These are phyloP conservation scores for Centroberyx gerrardi DNA, from an alignment of 2,797 vertebrate species.

Conservation along the genomic window DNA sequence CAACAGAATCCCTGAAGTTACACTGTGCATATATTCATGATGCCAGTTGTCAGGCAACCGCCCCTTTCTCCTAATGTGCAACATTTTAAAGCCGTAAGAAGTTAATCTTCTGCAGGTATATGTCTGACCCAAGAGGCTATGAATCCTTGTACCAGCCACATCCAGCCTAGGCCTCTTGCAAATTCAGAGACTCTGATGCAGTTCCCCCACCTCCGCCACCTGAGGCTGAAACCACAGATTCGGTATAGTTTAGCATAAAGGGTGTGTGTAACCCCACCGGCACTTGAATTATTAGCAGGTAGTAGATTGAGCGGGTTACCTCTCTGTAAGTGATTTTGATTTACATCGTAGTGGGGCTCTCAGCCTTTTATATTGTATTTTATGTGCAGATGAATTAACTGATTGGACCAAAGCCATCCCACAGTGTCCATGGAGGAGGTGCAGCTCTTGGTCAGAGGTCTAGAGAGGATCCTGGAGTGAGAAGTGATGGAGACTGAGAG, in stretches of 20 bases:
- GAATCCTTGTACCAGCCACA: slow-evolving; percentile 6
- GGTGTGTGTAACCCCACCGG: slow-evolving; percentile 11
- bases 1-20: slow-evolving; percentile 2
- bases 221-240: slow-evolving; percentile 32
- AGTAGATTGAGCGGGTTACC: slow-evolving; percentile 44
- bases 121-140: slow-evolving; percentile 15
- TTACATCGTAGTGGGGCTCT: slow-evolving; percentile 28
- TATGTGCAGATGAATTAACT: slow-evolving; percentile 39
- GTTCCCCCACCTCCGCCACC: slow-evolving; percentile 42
- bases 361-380: slow-evolving; percentile 30
- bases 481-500: slow-evolving; percentile 36
- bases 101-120: slow-evolving; percentile 17
- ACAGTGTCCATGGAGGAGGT: slow-evolving; percentile 6
- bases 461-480: slow-evolving; percentile 40
- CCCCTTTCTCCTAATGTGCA: background rate
- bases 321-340: slow-evolving; percentile 27
- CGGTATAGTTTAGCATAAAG: slow-evolving; percentile 4
- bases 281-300: slow-evolving; percentile 42
- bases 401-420: slow-evolving; percentile 38
- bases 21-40: background rate
- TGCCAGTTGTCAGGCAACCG: slow-evolving; percentile 14
- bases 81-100: slow-evolving; percentile 25
- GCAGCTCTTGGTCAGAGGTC: slow-evolving; percentile 43
- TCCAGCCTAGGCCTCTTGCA: slow-evolving; percentile 36
- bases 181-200: slow-evolving; percentile 40